A percentile compares a stretch with the other conserved stretches of the same genome.
Conservation (phyloP, 2,797 vertebrate genomes). For the Acestrorhynchus altus region DNA sequence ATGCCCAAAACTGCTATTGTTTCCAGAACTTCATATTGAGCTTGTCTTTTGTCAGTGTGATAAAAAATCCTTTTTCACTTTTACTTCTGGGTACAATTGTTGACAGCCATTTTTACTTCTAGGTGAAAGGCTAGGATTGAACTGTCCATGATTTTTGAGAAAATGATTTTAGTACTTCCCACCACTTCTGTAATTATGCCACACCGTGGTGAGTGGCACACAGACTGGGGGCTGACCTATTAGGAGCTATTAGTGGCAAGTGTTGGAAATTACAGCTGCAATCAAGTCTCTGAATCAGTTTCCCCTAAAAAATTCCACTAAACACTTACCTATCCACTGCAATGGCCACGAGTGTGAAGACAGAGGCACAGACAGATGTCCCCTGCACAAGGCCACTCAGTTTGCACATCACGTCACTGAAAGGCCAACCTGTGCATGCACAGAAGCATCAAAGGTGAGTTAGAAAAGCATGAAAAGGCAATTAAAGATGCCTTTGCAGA, state of each 20-base stretch:
- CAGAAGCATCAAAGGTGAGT: neutral
- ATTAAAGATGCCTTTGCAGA: neutral
- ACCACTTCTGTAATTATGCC: neutral
- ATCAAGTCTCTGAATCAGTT: neutral
- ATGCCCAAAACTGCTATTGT: too few relatives aligned
- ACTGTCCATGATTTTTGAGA: neutral
- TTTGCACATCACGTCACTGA: slow-evolving; percentile 63
- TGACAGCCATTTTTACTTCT: neutral
- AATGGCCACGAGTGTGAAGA: slow-evolving; percentile 69
- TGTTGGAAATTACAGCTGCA: slow-evolving; percentile 23
- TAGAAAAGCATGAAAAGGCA: neutral
- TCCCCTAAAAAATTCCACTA: neutral
- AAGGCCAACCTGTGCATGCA: slow-evolving; percentile 64
- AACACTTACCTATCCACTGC: slow-evolving; percentile 64
- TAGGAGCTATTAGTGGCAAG: slow-evolving; percentile 9
- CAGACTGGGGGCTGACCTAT: neutral
- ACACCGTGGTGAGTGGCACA: neutral
- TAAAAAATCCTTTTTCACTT: neutral
- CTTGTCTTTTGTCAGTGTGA: neutral
- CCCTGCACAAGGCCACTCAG: slow-evolving; percentile 67
- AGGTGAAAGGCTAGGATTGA: neutral
- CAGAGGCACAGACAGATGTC: slow-evolving; percentile 63
- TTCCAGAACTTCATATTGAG: too few relatives aligned
- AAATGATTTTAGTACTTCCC: neutral
- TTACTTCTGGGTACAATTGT: neutral